Evolutionary conservation across 2,797 vertebrate genomes (phyloP).

Genomic region (Galaxias olidus): DNA sequence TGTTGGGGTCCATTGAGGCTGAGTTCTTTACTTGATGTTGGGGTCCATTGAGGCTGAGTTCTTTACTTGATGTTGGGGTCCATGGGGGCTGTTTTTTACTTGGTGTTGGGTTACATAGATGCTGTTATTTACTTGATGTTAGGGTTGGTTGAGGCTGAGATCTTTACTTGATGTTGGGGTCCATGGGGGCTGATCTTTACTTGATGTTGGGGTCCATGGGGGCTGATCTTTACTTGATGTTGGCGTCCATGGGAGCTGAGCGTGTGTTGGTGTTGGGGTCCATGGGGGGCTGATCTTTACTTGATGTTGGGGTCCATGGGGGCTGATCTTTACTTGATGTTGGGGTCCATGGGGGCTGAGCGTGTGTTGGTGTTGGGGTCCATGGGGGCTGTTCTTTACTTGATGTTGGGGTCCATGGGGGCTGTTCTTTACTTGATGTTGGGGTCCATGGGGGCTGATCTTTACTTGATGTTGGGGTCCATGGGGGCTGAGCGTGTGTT

Average conservation of each 20-base stretch:
- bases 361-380: background rate
- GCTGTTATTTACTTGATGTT: too few relatives aligned
- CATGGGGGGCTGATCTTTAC: background rate
- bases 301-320: background rate
- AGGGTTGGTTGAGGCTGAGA: too few relatives aligned
- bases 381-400: background rate
- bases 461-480: background rate
- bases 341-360: background rate
- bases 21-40: background rate
- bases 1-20: too few relatives aligned
- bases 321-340: background rate
- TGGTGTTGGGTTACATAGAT: too few relatives aligned
- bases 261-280: background rate
- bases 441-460: background rate
- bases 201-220: too few relatives aligned
- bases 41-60: background rate
- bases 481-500: too few relatives aligned
- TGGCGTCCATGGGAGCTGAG: background rate
- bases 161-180: too few relatives aligned
- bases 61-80: background rate
- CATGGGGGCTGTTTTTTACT: background rate
- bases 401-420: background rate
- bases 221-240: background rate
- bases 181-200: too few relatives aligned
- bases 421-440: background rate